Evolutionary conservation across 2,797 vertebrate species (phyloP).

Genomic region (Arctocebus calabarensis): DNA sequence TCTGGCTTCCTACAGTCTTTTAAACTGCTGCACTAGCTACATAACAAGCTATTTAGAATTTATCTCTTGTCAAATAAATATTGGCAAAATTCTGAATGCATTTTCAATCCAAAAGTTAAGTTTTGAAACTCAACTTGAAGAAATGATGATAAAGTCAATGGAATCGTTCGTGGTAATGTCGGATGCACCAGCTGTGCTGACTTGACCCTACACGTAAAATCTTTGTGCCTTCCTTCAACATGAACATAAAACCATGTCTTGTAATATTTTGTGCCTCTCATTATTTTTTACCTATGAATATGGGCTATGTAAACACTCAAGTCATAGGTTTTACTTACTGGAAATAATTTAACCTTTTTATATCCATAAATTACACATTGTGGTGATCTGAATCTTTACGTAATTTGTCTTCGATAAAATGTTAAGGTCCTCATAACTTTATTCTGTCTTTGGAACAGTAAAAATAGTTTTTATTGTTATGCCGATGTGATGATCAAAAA

Average conservation of each 20-base stretch:
- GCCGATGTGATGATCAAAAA: not conserved
- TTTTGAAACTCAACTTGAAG: not conserved
- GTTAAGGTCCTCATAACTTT: not conserved
- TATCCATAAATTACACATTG: not conserved
- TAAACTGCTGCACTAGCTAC: not conserved
- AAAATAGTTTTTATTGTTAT: not conserved
- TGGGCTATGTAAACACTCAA: not conserved
- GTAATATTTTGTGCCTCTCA: not conserved
- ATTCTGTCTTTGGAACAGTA: not conserved
- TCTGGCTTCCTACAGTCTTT: not conserved
- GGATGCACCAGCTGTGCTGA: not conserved
- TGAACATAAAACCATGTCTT: not conserved
- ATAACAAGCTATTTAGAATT: not conserved
- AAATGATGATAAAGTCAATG: not conserved
- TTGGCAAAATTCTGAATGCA: not conserved
- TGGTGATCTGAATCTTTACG: not conserved
- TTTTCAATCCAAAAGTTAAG: not conserved
- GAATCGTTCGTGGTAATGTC: not conserved
- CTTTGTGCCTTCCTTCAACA: not conserved
- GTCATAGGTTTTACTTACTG: not conserved
- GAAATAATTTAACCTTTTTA: not conserved
- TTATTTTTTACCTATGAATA: not conserved
- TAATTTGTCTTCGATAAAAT: not conserved
- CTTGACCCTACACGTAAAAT: not conserved
- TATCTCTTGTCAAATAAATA: not conserved